Conservation (phyloP, 1,140 invertebrate genomes). For the Drosophila busckii region DNA sequence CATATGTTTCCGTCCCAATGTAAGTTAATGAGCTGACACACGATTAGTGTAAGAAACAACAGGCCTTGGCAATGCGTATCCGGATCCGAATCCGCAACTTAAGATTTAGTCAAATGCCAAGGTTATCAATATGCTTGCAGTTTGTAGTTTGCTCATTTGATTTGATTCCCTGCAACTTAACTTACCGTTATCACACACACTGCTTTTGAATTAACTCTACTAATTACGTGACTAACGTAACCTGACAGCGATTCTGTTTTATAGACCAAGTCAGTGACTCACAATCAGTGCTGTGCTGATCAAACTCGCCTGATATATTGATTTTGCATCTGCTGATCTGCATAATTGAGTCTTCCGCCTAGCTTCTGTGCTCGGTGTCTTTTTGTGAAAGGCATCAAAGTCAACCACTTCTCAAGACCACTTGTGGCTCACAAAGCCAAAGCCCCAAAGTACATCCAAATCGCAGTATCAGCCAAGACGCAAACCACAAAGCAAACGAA, state of each 20-base stretch:
- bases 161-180: too few species aligned
- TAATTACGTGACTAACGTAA: too few species aligned
- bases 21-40: slow-evolving; percentile 61
- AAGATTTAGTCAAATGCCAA: too few species aligned
- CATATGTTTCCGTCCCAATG: slow-evolving; percentile 48
- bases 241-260: not conserved
- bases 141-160: too few species aligned
- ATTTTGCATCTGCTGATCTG: slow-evolving; percentile 17
- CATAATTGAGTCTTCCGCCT: slow-evolving; percentile 34
- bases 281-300: too few species aligned
- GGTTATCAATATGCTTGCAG: too few species aligned
- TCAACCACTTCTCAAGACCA: slow-evolving; percentile 27
- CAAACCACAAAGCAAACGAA: slow-evolving; percentile 19
- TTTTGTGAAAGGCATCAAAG: slow-evolving; percentile 59
- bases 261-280: too few species aligned
- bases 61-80: slow-evolving; percentile 44
- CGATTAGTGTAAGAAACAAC: slow-evolving; percentile 68
- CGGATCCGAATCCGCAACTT: too few species aligned
- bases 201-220: too few species aligned
- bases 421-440: not conserved
- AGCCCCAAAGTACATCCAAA: too few species aligned
- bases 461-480: slow-evolving; percentile 2
- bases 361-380: slow-evolving; percentile 8
- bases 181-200: too few species aligned
- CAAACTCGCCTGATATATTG: slow-evolving; percentile 2